Percentiles rank a stretch among this genome's conserved stretches.
Evolutionary conservation across 1,140 invertebrate species (phyloP).

Genomic region (Lasioglossum albipes): DNA sequence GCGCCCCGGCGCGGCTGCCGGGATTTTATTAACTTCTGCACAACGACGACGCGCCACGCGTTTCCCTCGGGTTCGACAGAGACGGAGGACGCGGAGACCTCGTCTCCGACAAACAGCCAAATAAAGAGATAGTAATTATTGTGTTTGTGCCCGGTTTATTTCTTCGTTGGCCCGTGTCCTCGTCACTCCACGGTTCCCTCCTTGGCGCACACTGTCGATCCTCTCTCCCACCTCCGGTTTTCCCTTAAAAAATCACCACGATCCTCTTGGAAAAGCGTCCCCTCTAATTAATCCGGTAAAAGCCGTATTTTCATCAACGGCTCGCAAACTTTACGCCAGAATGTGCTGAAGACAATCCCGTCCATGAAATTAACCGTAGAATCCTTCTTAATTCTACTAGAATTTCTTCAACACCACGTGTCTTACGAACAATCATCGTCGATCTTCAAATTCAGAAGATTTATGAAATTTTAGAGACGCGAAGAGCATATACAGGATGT

Average conservation of each 20-base stretch:
- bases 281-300: slow-evolving; percentile 12
- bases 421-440: too few relatives aligned
- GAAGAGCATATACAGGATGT: too few relatives aligned
- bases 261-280: slow-evolving; percentile 31
- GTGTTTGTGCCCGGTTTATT: slow-evolving; percentile 75
- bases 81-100: slow-evolving; percentile 58
- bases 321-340: neutral
- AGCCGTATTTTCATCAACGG: neutral
- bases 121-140: slow-evolving; percentile 80
- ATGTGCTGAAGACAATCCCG: neutral
- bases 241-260: slow-evolving; percentile 47
- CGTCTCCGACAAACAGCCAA: slow-evolving; percentile 75
- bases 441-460: too few relatives aligned
- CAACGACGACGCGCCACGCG: slow-evolving; percentile 67
- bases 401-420: too few relatives aligned
- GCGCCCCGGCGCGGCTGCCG: slow-evolving; percentile 68
- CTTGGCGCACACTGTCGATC: neutral
- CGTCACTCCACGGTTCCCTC: slow-evolving; percentile 38
- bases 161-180: slow-evolving; percentile 62
- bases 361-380: too few relatives aligned
- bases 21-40: slow-evolving; percentile 80
- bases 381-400: too few relatives aligned
- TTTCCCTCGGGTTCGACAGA: slow-evolving; percentile 55
- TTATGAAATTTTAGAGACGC: too few relatives aligned
- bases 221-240: neutral